phyloP scores from a whole-genome alignment of 2,888 invertebrate species.

The Heliconius aoede region DNA sequence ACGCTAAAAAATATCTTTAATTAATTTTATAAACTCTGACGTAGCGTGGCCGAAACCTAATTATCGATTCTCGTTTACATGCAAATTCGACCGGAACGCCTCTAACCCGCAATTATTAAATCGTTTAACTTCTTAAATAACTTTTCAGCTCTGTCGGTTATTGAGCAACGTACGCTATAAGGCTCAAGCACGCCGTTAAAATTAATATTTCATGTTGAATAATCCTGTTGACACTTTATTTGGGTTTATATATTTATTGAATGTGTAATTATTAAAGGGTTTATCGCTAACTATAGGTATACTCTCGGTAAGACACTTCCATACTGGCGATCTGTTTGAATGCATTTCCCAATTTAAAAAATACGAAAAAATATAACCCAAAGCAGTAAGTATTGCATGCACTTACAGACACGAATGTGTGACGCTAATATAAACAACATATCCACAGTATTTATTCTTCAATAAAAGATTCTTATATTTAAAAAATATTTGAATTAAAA shows the following conservation, averaged over 20 bases:
- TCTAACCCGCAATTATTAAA: slow-evolving; percentile 41
- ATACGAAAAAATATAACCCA: no score
- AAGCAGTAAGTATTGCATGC: no score
- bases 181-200: not conserved
- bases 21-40: slow-evolving; percentile 55
- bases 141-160: slow-evolving; percentile 30
- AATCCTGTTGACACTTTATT: not conserved
- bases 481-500: not conserved
- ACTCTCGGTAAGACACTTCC: no score
- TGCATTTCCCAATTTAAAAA: no score
- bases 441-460: no score
- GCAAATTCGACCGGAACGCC: slow-evolving; percentile 58
- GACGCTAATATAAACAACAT: no score
- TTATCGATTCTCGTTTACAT: slow-evolving; percentile 66
- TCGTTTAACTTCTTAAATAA: slow-evolving; percentile 38
- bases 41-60: slow-evolving; percentile 53
- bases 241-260: not conserved
- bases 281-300: not conserved
- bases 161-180: slow-evolving; percentile 21
- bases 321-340: no score
- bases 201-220: not conserved
- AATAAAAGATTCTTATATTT: not conserved
- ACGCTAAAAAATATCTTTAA: slow-evolving; percentile 44
- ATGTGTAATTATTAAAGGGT: not conserved
- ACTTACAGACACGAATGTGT: no score